These are phyloP conservation scores for Gonatopus flavifemur DNA, from an alignment of 1,140 invertebrate species.

Conservation along the genomic window DNA sequence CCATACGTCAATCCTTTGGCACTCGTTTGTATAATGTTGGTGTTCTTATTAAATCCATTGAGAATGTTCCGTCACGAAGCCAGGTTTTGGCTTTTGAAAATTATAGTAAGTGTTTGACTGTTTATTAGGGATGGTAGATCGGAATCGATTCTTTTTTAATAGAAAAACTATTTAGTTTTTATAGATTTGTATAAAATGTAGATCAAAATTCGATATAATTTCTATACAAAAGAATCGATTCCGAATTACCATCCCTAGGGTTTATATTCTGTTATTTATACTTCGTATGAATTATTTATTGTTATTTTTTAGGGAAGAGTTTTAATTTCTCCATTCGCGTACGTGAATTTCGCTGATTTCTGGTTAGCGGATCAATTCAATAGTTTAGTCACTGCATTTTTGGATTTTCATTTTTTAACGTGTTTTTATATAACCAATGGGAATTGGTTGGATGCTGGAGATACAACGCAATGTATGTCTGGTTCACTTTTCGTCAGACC, in stretches of 20 bases:
- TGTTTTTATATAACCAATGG: constrained; percentile 79
- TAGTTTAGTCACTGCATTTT: constrained; percentile 83
- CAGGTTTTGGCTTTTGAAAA: constrained; percentile 78
- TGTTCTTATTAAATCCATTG: constrained; percentile 90
- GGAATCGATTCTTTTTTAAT: no score
- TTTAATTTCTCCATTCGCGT: constrained; percentile 89
- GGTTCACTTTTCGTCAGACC: constrained; percentile 70
- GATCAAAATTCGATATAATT: no score
- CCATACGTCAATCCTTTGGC: constrained; percentile 88
- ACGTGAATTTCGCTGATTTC: constrained; percentile 98
- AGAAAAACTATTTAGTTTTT: no score
- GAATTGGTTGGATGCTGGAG: constrained; percentile 68
- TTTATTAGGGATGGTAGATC: no score
- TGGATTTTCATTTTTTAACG: constrained; percentile 93
- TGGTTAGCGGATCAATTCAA: constrained; percentile 99
- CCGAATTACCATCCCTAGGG: no score
- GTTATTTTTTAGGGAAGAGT: constrained; percentile 72
- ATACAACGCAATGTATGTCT: constrained; percentile 65
- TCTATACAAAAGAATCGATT: neutral
- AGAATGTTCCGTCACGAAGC: constrained; percentile 92
- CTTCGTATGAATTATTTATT: neutral
- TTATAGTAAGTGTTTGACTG: constrained; percentile 66
- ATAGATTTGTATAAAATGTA: no score
- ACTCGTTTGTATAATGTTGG: constrained; percentile 82
- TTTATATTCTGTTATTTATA: no score